Base-by-base conservation (phyloP, 2,113 vertebrate species). In the Neopipo cinnamomea region DNA sequence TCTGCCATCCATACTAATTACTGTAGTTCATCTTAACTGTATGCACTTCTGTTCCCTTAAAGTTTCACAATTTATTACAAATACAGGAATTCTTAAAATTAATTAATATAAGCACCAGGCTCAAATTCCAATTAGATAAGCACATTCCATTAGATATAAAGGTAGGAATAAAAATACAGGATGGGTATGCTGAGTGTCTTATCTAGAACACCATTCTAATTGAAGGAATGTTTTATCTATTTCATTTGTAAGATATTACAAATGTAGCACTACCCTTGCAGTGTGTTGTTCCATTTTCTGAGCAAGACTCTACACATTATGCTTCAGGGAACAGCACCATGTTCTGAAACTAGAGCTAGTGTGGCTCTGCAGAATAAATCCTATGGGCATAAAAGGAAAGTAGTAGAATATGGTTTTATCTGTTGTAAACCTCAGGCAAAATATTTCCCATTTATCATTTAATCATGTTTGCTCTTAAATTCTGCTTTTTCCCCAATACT, bases 1-100 rank as follows among this genome's bases (percentile, higher is more conserved):
- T 97, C 97, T 97, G 88, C 95, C 82, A 96, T 78, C 91, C 96
- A 96, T 95, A 87, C 93, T 96, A 96, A 98, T 98, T 96, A 95
- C 83, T 81, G 67, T 72, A 88, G 94, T 91, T 94, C 68, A 46
- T 94, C 93, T 91, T 95, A 97, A 96, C 96, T 97, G 47, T 42
- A 77, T 91, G n/a, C 33, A 65, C 8, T 97, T 95, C n/a, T 81
- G 81, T 97, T 97, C 95, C 71, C 74, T 66, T 88, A 66, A 92
- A 95, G 50, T 92, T 95, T 92, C 84, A 91, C 84, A 80, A 71
- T 68, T 79, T 97, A 85, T 47, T 87, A 97, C 50, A 96, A 97
- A 93, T 91, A 76, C 8, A 85, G 67, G 22, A 94, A 90, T 86
- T 95, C 18, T 94, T 92, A 77, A 79, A 93, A 89, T 89, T 88